Base-by-base conservation (phyloP, 2,113 vertebrate genomes). In the Crotalus helleri region DNA sequence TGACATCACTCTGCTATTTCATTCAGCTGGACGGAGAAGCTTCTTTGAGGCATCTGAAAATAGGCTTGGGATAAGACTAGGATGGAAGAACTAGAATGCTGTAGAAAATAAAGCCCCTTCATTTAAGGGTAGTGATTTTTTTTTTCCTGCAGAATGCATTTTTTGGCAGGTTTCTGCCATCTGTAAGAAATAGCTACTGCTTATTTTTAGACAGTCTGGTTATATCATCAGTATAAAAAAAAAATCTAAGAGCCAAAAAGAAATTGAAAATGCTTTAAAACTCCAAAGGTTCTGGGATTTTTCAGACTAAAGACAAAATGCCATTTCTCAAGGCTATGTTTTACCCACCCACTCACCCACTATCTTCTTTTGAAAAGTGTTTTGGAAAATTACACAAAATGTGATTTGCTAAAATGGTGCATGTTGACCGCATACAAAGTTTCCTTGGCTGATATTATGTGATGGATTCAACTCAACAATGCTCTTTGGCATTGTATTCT, bases 401-500 rank as follows among this genome's bases (percentile, higher is more conserved):
- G 93, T 74, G 93, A 94, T 87, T 54, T 96, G n/a, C 58, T n/a
- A 95, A 95, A 95, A 95, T 93, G 90, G 90, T 94, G 92, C 94
- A 95, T 58, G 39, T 74, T n/a, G 74, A 81, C 74, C 74, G 3
- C 74, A 81, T 81, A 55, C 93, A 93, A 92, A 96, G 95, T 93
- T 96, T 97, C 96, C 90, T 97, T 97, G 96, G 96, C 96, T 97
- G 91, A 64, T 95, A 44, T 94, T 95, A 94, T 95, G 91, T 94
- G 95, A 92, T 97, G 97, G 96, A 97, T 96, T 93, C 94, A 95
- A 92, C 94, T 97, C 96, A 97, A 96, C 93, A 97, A 97, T 96
- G 96, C 96, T 97, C 95, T 96, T 97, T 97, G 96, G 96, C 96
- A 95, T 96, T 95, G 95, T 91, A 89, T 54, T 96, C 91, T 96